Percentiles rank a stretch among this genome's conserved stretches.
Evolutionary conservation across 2,797 vertebrate genomes (phyloP).

Genomic region (Syngnathus acus): DNA sequence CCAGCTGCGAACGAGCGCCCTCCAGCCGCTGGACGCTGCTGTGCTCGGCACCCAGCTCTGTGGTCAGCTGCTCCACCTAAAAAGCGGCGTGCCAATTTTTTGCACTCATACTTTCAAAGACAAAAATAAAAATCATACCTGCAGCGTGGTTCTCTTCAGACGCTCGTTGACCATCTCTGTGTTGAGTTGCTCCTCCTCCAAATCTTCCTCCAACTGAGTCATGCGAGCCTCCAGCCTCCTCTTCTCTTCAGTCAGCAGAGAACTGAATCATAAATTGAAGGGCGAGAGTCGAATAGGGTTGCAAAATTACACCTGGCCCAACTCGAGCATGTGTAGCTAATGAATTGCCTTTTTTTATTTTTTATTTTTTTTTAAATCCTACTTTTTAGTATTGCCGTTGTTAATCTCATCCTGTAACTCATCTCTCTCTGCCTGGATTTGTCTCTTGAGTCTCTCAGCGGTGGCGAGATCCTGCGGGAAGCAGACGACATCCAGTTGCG

Average conservation of each 20-base stretch:
- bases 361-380: slow-evolving; percentile 31
- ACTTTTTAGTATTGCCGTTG: slow-evolving; percentile 84
- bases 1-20: slow-evolving; percentile 81
- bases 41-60: slow-evolving; percentile 82
- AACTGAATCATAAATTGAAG: slow-evolving; percentile 52
- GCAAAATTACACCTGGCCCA: not conserved
- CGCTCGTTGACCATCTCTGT: slow-evolving; percentile 86
- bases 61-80: slow-evolving; percentile 84
- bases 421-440: slow-evolving; percentile 88
- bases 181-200: slow-evolving; percentile 90
- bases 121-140: slow-evolving; percentile 64
- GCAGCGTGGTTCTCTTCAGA: slow-evolving; percentile 79
- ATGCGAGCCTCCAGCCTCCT: slow-evolving; percentile 86
- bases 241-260: slow-evolving; percentile 83
- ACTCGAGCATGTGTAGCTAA: no score
- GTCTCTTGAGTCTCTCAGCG: slow-evolving; percentile 83
- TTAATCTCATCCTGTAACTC: slow-evolving; percentile 90
- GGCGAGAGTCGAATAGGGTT: not conserved
- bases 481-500: not conserved
- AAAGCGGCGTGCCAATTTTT: no score
- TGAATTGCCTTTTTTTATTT: no score
- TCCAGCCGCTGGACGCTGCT: slow-evolving; percentile 82
- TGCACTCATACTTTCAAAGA: not conserved
- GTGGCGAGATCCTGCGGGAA: slow-evolving; percentile 81
- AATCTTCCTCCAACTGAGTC: slow-evolving; percentile 86